These are phyloP conservation scores for Falco punctatus DNA, from an alignment of 2,113 vertebrate species.

Conservation along the genomic window DNA sequence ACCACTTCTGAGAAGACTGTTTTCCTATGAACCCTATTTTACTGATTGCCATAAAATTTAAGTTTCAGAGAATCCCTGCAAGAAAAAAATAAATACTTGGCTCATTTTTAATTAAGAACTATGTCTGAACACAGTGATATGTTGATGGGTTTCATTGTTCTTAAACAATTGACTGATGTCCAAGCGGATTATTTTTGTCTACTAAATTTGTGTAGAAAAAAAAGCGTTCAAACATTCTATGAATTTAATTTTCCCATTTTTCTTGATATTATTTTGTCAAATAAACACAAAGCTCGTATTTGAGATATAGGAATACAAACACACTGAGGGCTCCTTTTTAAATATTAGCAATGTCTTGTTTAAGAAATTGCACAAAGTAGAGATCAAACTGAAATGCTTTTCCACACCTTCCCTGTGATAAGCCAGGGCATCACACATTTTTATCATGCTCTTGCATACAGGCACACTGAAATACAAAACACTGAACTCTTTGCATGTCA, in stretches of 20 bases:
- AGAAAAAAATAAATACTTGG: not conserved
- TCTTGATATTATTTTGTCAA: not conserved
- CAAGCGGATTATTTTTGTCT: not conserved
- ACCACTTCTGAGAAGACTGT: not conserved
- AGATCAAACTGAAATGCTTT: constrained; percentile 54
- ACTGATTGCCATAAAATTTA: not conserved
- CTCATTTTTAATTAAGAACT: constrained; percentile 23
- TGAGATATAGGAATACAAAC: not conserved
- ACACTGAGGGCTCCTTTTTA: not conserved
- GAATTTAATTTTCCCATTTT: not conserved
- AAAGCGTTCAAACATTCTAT: not conserved
- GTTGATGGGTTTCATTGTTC: not conserved
- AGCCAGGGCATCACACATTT: constrained; percentile 60
- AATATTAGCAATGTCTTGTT: constrained; percentile 1
- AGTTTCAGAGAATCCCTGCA: constrained; percentile 1
- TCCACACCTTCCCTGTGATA: constrained; percentile 54
- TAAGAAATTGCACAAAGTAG: constrained; percentile 1
- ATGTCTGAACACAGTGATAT: not conserved
- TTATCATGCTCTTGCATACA: constrained; percentile 51
- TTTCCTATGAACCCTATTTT: constrained; percentile 10
- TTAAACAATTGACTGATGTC: not conserved
- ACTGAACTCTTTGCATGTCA: constrained; percentile 23
- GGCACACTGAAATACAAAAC: constrained; percentile 18
- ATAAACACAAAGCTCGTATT: not conserved
- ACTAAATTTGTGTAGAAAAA: not conserved